Percentiles rank a stretch among this genome's conserved stretches.
These are phyloP conservation scores for Yponomeuta evonymella DNA, from an alignment of 2,888 invertebrate genomes.

Conservation along the genomic window DNA sequence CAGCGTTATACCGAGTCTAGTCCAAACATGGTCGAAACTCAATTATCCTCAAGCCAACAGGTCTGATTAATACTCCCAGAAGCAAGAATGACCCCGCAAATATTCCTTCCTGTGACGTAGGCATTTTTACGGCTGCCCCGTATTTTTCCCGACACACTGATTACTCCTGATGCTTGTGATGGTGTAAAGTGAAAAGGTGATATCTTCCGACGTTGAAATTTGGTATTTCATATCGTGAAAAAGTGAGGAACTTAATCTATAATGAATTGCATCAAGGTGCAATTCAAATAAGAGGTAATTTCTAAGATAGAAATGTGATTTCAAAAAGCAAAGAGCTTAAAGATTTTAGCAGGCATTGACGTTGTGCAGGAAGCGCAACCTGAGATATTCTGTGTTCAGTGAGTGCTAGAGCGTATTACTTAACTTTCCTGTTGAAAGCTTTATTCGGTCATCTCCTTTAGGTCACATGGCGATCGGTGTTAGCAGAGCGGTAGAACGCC, in stretches of 20 bases:
- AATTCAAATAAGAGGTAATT: background rate
- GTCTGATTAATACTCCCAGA: slow-evolving; percentile 21
- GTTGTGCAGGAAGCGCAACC: no score
- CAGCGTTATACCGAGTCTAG: no score
- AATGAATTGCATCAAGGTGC: no score
- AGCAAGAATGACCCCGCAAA: slow-evolving; percentile 17
- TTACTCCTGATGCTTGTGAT: slow-evolving; percentile 15
- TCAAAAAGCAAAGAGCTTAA: no score
- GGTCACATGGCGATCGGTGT: no score
- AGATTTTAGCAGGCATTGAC: no score
- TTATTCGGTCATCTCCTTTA: no score
- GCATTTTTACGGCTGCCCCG: slow-evolving; percentile 26
- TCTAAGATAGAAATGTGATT: no score
- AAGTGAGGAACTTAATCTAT: background rate
- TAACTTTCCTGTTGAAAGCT: no score
- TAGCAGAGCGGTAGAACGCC: no score
- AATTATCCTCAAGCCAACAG: background rate
- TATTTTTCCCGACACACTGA: slow-evolving; percentile 23
- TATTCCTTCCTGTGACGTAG: slow-evolving; percentile 19
- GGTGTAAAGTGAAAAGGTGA: background rate
- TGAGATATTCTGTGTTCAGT: no score
- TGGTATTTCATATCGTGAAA: background rate
- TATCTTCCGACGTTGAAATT: background rate
- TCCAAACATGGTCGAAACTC: background rate
- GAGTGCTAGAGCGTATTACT: no score